These are phyloP conservation scores for Lepidochrysops patricia DNA, from an alignment of 2,888 invertebrate species.

Conservation along the genomic window DNA sequence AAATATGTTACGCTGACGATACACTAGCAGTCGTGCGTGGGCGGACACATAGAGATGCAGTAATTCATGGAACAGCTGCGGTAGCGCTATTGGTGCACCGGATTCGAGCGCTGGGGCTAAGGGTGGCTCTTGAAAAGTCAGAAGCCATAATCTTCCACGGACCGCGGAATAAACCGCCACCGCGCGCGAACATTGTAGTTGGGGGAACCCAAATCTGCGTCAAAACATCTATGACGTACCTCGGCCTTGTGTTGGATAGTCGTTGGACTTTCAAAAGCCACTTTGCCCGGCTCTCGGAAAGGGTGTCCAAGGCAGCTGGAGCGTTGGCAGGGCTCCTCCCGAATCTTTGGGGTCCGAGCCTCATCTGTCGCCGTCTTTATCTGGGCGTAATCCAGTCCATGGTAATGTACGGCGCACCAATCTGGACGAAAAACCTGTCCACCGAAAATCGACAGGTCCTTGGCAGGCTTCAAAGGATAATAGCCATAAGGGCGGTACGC, in stretches of 20 bases:
- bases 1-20: neutral
- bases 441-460: neutral
- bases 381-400: conserved; percentile 11
- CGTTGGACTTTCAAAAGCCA: neutral
- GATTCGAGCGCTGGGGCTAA: neutral
- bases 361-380: conserved; percentile 10
- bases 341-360: conserved; percentile 13
- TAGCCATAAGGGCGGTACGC: conserved; percentile 1
- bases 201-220: neutral
- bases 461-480: neutral
- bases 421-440: neutral
- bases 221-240: neutral
- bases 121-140: no score
- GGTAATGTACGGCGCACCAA: conserved; percentile 7
- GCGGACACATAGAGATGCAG: conserved; percentile 3
- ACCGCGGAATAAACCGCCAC: conserved; percentile 3
- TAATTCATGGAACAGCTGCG: conserved; percentile 11
- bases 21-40: neutral
- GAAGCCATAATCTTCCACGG: neutral
- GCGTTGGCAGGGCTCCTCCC: conserved; percentile 14
- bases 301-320: neutral
- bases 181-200: neutral
- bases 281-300: neutral
- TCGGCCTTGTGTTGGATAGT: neutral
- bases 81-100: neutral